phyloP scores from a whole-genome alignment of 1,140 invertebrate genomes.

The Tribolium castaneum region DNA sequence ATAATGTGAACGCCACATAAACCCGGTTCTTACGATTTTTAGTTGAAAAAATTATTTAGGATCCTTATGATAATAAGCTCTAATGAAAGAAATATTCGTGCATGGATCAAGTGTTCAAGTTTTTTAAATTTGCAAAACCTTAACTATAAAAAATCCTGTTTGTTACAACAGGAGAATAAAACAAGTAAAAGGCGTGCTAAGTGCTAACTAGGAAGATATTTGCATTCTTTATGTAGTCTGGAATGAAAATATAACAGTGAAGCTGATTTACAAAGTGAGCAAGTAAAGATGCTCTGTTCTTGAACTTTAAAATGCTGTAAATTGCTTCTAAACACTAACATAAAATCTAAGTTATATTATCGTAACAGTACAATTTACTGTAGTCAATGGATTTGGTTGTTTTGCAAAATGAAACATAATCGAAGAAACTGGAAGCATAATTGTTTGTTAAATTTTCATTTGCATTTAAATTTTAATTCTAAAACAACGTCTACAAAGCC shows the following conservation, averaged over 20 bases:
- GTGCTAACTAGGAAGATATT: background rate
- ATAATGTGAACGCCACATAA: too few species aligned
- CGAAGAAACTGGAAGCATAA: background rate
- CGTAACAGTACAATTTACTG: background rate
- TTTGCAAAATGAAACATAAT: background rate
- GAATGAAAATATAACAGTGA: conserved; percentile 2
- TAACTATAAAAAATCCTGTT: too few species aligned
- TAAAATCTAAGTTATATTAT: background rate
- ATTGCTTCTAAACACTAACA: background rate
- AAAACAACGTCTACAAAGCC: too few species aligned
- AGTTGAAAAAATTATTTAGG: too few species aligned
- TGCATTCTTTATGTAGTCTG: conserved; percentile 4
- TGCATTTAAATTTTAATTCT: too few species aligned
- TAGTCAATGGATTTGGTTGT: background rate
- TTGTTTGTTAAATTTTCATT: background rate
- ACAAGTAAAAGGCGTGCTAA: conserved; percentile 2
- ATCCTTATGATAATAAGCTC: too few species aligned
- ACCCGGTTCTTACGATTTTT: too few species aligned
- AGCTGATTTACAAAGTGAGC: background rate
- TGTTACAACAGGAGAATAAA: background rate
- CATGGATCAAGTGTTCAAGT: too few species aligned
- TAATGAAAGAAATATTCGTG: too few species aligned
- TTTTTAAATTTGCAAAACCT: background rate
- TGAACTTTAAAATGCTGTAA: background rate
- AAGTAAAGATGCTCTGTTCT: conserved; percentile 10